These are phyloP conservation scores for Clarias fuscus DNA, from an alignment of 2,797 vertebrate species.

Conservation along the genomic window DNA sequence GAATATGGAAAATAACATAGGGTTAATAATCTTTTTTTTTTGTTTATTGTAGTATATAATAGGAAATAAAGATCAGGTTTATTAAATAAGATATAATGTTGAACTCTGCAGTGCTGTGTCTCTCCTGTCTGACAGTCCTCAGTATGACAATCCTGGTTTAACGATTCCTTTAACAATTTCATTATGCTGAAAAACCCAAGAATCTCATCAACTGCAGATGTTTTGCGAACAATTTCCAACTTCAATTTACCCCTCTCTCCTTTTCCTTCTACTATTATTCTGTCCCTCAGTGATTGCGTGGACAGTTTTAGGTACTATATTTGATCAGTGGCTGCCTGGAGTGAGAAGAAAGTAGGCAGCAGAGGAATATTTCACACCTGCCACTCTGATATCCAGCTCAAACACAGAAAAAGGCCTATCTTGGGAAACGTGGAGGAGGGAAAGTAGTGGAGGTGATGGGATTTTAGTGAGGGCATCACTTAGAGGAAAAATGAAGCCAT, in stretches of 20 bases:
- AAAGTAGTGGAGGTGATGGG: constrained; percentile 11
- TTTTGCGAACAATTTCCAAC: background rate
- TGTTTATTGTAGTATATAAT: background rate
- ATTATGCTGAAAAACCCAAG: constrained; percentile 16
- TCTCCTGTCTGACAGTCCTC: background rate
- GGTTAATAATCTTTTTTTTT: background rate
- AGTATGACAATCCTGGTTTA: background rate
- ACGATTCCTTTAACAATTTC: background rate
- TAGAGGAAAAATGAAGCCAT: constrained; percentile 15
- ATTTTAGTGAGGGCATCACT: constrained; percentile 30
- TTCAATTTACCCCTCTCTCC: constrained; percentile 1
- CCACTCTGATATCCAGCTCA: constrained; percentile 28
- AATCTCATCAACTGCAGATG: constrained; percentile 13
- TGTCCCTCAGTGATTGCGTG: constrained; percentile 9
- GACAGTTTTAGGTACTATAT: constrained; percentile 18
- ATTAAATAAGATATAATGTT: background rate
- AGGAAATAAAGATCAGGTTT: background rate
- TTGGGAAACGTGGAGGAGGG: constrained; percentile 14
- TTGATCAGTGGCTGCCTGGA: constrained; percentile 29
- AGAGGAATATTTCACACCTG: constrained; percentile 35
- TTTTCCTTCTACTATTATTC: constrained; percentile 24
- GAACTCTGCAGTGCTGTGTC: background rate
- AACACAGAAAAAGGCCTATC: constrained; percentile 32
- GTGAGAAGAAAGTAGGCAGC: background rate
- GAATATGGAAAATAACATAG: background rate